Conservation (phyloP, 2,113 vertebrate species). For the Lepus timidus region DNA sequence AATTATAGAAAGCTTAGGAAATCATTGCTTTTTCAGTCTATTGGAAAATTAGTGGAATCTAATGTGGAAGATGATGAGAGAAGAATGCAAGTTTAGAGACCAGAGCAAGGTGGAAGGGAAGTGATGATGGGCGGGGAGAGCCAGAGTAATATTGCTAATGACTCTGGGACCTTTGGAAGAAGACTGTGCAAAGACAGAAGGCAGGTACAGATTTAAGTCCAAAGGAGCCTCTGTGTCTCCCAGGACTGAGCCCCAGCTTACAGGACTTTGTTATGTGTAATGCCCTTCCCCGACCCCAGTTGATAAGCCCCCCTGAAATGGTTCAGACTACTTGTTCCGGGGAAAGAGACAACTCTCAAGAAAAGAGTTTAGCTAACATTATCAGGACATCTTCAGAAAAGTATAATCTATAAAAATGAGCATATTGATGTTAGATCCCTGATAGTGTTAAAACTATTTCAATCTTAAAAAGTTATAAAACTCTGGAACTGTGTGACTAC, state of each 20-base stretch:
- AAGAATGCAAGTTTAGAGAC: not conserved
- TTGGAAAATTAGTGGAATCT: not conserved
- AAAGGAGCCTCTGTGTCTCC: not conserved
- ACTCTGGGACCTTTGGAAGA: not conserved
- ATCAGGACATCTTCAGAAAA: not conserved
- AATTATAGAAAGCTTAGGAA: not conserved
- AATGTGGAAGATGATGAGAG: not conserved
- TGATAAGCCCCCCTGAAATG: not conserved
- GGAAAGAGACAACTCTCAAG: not conserved
- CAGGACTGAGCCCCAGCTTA: not conserved
- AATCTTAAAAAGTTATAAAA: not conserved
- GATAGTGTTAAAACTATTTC: not conserved
- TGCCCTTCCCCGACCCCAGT: rapidly evolving
- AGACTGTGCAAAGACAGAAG: not conserved
- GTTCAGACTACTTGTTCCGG: not conserved
- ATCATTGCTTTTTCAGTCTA: not conserved
- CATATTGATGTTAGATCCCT: not conserved
- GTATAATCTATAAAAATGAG: not conserved
- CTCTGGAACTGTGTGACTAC: not conserved
- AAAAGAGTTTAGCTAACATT: not conserved
- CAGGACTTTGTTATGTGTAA: not conserved
- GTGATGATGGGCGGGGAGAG: no score
- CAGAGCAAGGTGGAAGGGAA: no score
- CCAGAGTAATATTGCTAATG: not conserved
- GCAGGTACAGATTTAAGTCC: not conserved